Conservation (phyloP, 2,113 vertebrate species). For the Alces alces region DNA sequence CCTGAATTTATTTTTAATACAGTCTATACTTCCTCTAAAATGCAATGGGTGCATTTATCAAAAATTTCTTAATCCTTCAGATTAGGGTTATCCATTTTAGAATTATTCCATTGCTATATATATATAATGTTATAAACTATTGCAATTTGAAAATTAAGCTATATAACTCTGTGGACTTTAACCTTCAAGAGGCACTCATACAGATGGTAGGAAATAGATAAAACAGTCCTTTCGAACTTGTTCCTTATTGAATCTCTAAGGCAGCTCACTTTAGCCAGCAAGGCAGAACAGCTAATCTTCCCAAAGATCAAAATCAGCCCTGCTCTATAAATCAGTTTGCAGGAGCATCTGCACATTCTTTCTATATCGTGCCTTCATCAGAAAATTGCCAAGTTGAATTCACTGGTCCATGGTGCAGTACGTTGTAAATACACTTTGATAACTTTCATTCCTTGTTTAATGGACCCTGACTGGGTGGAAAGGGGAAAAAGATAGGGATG, state of each 20-base stretch:
- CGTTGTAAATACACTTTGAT: constrained; percentile 65
- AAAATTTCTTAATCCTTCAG: background rate
- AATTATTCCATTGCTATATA: background rate
- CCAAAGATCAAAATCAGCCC: constrained; percentile 5
- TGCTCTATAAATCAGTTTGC: constrained; percentile 1
- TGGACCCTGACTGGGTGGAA: constrained; percentile 37
- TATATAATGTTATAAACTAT: background rate
- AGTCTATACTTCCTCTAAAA: background rate
- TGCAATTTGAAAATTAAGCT: background rate
- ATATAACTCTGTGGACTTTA: background rate
- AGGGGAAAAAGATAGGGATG: constrained; percentile 15
- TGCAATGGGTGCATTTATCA: background rate
- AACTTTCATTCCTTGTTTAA: constrained; percentile 59
- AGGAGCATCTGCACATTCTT: background rate
- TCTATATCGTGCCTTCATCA: constrained; percentile 31
- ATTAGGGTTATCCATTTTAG: background rate
- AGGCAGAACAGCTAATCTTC: constrained; percentile 39
- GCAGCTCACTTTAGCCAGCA: background rate
- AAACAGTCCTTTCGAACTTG: background rate
- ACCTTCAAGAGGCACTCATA: background rate
- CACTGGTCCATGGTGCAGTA: background rate
- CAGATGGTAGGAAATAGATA: background rate
- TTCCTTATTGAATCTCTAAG: constrained; percentile 40
- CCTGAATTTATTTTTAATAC: background rate
- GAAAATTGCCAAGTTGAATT: constrained; percentile 46